Base-by-base conservation (phyloP, 2,888 invertebrate species). In the Cantharis lateralis region DNA sequence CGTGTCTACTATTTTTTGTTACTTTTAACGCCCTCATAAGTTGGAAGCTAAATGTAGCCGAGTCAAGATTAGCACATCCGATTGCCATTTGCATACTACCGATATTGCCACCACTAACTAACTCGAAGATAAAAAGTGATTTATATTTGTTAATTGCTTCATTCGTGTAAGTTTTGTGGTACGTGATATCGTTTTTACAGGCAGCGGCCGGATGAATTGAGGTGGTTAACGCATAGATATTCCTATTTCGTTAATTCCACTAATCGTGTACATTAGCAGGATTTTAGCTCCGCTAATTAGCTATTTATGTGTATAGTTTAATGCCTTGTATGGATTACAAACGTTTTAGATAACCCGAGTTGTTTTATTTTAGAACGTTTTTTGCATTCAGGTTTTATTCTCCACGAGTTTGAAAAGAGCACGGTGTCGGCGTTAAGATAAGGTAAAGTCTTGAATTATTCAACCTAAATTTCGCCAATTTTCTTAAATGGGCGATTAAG, bases 391-490 rank as follows among this genome's bases (percentile, higher is more conserved):
- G 64, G 64, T 66, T 20, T 66, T 66, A 66, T 66, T 66, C 64
- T 66, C 64, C 24, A 20, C 64, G 64, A 66, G 64, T 66, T 66
- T 66, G 64, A 66, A 66, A 66, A 66, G 64, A 66, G 64, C 64
- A 66, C 73, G 74, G 77, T 76, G 76, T 73, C 74, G 74, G 78
- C 85, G 82, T 84, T 84, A 83, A 87, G 87, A 87, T 87, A 88
- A 88, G 88, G 87, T 87, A 87, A 87, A 87, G 86, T 86, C 86
- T 84, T 83, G 86, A 87, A 88, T 88, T 88, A 88, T 87, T 86
- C 86, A 85, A 84, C 85, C 84, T 85, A 85, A 87, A 87, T 87
- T 88, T 86, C 85, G 84, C 87, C 87, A 87, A 88, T 87, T 88
- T 88, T 86, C 88, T 85, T 84, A 86, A 88, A 88, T 86, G 87